phyloP scores from a whole-genome alignment of 2,113 vertebrate genomes.

The Scalopus aquaticus region DNA sequence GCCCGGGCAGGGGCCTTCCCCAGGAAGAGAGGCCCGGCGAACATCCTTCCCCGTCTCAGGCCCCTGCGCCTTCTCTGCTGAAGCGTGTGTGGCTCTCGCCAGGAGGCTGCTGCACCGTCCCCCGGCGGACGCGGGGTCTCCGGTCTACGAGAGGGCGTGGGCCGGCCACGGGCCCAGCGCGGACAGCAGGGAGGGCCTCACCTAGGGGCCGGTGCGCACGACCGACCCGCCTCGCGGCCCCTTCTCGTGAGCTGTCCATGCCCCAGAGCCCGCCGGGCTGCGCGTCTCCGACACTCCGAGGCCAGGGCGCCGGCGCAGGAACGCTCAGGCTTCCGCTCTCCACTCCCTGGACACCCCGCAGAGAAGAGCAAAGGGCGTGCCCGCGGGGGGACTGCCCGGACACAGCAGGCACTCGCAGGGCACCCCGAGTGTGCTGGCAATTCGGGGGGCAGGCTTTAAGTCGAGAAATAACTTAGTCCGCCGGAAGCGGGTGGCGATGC shows the following conservation, averaged over 20 bases:
- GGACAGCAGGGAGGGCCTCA: too few relatives aligned
- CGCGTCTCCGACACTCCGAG: too few relatives aligned
- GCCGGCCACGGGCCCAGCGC: too few relatives aligned
- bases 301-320: neutral
- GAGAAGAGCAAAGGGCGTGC: neutral
- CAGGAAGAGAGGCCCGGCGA: neutral
- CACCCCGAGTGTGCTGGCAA: neutral
- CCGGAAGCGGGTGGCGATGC: neutral
- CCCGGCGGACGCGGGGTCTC: neutral
- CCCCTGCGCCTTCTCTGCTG: too few relatives aligned
- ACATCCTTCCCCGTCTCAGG: too few relatives aligned
- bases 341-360: neutral
- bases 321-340: neutral
- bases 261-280: too few relatives aligned
- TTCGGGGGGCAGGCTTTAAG: neutral
- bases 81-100: too few relatives aligned
- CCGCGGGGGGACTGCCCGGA: neutral
- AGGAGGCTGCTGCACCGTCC: neutral
- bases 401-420: neutral
- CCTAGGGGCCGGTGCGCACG: too few relatives aligned
- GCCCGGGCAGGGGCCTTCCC: too few relatives aligned
- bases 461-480: neutral
- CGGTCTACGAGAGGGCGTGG: neutral
- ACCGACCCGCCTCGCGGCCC: too few relatives aligned
- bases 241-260: too few relatives aligned